A percentile compares a stretch with the other conserved stretches of the same genome.
phyloP scores from a whole-genome alignment of 2,797 vertebrate species.

The Urophycis tenuis region DNA sequence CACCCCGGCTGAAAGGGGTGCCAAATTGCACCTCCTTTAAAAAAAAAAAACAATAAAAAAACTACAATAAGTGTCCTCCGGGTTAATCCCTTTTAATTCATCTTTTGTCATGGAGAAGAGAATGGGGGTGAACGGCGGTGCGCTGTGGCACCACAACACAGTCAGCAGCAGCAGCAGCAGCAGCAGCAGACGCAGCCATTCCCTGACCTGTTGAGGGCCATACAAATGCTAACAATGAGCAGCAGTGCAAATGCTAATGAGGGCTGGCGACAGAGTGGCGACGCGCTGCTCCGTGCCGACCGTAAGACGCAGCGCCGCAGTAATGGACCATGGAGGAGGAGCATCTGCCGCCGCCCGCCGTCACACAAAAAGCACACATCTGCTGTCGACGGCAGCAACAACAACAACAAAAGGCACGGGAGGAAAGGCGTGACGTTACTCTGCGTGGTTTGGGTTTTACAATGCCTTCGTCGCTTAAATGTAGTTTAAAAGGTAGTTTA shows the following conservation, averaged over 20 bases:
- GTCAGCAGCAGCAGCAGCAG: constrained; percentile 21
- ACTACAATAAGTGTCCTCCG: constrained; percentile 22
- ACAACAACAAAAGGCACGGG: neutral
- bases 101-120: constrained; percentile 45
- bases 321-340: neutral
- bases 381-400: neutral
- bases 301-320: neutral
- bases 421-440: neutral
- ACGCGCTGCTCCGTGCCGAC: neutral
- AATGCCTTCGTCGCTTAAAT: neutral
- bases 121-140: constrained; percentile 21
- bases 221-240: constrained; percentile 46
- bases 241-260: constrained; percentile 41
- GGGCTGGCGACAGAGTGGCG: neutral
- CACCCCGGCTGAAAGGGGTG: neutral
- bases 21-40: neutral
- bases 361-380: constrained; percentile 2
- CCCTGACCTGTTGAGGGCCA: constrained; percentile 12
- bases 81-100: constrained; percentile 28
- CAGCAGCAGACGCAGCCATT: constrained; percentile 20
- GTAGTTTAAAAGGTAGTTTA: no score
- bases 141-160: constrained; percentile 30
- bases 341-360: neutral
- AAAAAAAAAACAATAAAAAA: constrained; percentile 5
- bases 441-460: neutral